These are phyloP conservation scores for Gallinago jamesoni DNA, from an alignment of 2,113 vertebrate species.

Conservation along the genomic window DNA sequence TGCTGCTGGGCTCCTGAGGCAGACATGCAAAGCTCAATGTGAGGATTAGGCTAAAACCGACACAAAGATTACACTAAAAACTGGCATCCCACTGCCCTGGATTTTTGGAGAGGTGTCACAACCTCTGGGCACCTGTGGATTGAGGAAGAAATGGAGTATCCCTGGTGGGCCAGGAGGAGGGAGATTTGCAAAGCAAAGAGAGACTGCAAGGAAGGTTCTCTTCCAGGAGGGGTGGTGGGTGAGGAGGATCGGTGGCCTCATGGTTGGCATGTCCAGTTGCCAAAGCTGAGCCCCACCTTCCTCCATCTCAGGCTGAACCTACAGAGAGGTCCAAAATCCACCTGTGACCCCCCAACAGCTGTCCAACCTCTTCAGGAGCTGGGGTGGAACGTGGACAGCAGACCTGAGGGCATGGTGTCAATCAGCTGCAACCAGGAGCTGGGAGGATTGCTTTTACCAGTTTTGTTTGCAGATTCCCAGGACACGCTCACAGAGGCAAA, in stretches of 20 bases:
- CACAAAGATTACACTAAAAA: background rate
- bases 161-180: background rate
- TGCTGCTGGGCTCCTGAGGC: background rate
- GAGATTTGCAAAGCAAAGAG: background rate
- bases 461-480: background rate
- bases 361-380: background rate
- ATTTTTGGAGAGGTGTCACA: background rate
- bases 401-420: fast-evolving
- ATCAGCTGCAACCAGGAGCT: background rate
- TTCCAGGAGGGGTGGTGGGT: background rate
- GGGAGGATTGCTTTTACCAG: background rate
- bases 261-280: background rate
- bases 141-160: background rate
- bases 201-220: background rate
- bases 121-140: background rate
- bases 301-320: background rate
- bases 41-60: background rate
- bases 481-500: fast-evolving
- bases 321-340: background rate
- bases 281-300: background rate
- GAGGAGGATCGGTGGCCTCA: background rate
- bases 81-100: background rate
- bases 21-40: background rate
- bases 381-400: background rate
- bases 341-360: background rate